Base-by-base conservation (phyloP, 2,888 invertebrate genomes). In the Eupithecia insigniata region DNA sequence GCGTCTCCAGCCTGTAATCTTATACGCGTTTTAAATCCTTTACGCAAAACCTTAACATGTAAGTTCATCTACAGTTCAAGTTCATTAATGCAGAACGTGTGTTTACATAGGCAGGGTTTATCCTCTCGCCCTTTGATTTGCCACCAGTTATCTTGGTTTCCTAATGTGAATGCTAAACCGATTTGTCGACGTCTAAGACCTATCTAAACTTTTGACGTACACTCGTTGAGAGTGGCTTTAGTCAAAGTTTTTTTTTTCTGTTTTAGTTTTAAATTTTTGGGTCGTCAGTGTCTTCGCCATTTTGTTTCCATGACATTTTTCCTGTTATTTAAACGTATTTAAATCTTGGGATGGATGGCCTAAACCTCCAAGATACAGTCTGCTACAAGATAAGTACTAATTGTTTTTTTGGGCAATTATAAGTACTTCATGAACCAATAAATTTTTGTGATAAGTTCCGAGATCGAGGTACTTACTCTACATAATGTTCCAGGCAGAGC, bases 171-270 rank as follows among this genome's bases (percentile, higher is more conserved):
- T 87, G 86, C 84, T 84, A 87, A 84, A 90, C 84, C 91, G 87
- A 93, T 93, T 92, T 92, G 92, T 93, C 91, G 88, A 83, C 88
- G 87, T 88, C 90, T 86, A 85, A 87, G 84, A 90, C 86, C 85
- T 89, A 90, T 90, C 90, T 90, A 86, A 86, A 85, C 86, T 88
- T 62, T 87, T 89, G 85, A 89, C 86, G 87, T 87, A 91, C 86
- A 82, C 76, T 87, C 85, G 80, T 64, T 58, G 30, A 69, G 79
- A 82, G 70, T 81, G 78, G 51, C 14, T 58, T 67, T 67, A 58
- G 36, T 12, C 61, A 32, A 18, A 64, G 22, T 14, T 64, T 34
- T 62, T 61, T 28, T 7, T 43, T 30, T 60, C 1, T n/a, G n/a
- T n/a, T n/a, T n/a, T 1, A n/a, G 4, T 22, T n/a, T 7, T 60